Conservation (phyloP, 1,140 invertebrate genomes). For the Caerostris extrusa region DNA sequence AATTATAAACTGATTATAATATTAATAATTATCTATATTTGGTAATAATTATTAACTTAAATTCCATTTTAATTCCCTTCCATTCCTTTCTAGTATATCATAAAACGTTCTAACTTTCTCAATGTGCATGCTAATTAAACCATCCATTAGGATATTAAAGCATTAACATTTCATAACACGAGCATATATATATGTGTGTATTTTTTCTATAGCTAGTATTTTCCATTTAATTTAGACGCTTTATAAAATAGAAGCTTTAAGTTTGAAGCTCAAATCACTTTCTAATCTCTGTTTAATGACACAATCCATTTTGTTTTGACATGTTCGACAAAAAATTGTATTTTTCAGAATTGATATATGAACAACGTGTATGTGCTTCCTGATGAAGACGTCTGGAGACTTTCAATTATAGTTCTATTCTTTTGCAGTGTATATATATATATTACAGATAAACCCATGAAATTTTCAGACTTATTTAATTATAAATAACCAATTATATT, state of each 20-base stretch:
- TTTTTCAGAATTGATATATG: slow-evolving; percentile 22
- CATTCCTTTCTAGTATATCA: too few species aligned
- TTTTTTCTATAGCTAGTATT: neutral
- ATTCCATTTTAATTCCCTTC: too few species aligned
- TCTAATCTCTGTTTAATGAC: slow-evolving; percentile 59
- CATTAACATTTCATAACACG: neutral
- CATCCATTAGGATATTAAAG: slow-evolving; percentile 10
- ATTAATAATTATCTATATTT: too few species aligned
- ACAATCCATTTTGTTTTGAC: slow-evolving; percentile 52
- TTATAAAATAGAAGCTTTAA: slow-evolving; percentile 21
- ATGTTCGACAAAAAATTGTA: neutral
- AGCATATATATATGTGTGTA: neutral
- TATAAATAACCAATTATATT: too few species aligned
- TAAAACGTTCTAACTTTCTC: neutral
- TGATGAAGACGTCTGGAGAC: neutral
- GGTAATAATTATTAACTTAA: too few species aligned
- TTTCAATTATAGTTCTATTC: neutral
- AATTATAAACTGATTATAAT: too few species aligned
- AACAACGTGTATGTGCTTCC: neutral
- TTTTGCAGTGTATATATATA: too few species aligned
- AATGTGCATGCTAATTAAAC: neutral
- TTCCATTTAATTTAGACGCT: neutral
- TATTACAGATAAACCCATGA: too few species aligned
- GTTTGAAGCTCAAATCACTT: neutral
- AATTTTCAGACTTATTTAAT: too few species aligned